These are phyloP conservation scores for Sebastes cheni DNA, from an alignment of 2,797 vertebrate species.

Conservation along the genomic window DNA sequence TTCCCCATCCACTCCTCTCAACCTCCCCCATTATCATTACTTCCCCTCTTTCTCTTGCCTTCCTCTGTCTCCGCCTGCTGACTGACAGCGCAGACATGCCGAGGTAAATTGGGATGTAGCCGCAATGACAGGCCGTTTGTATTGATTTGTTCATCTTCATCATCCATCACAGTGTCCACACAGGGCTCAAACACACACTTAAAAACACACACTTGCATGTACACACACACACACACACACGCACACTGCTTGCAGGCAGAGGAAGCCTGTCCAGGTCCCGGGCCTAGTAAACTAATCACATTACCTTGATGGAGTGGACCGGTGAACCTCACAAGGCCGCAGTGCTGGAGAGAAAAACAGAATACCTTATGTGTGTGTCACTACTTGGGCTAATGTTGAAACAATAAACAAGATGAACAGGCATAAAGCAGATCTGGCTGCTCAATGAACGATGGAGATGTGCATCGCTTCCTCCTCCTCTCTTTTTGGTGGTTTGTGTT, in stretches of 20 bases:
- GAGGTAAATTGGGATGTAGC: constrained; percentile 73
- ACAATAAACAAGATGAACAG: constrained; percentile 53
- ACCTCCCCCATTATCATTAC: constrained; percentile 36
- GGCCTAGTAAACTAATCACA: constrained; percentile 66
- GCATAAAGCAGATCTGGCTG: background rate
- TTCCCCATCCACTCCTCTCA: constrained; percentile 9
- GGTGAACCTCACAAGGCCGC: constrained; percentile 59
- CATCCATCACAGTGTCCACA: constrained; percentile 65
- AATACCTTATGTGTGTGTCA: constrained; percentile 34
- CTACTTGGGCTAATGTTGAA: constrained; percentile 24
- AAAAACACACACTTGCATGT: constrained; percentile 3
- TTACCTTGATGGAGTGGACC: constrained; percentile 72
- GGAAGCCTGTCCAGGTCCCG: constrained; percentile 50
- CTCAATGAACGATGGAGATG: background rate
- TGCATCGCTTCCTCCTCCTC: background rate
- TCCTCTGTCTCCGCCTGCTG: constrained; percentile 31
- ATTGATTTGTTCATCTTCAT: constrained; percentile 73
- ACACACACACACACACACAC: background rate
- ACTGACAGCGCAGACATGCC: constrained; percentile 58
- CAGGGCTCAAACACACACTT: constrained; percentile 21
- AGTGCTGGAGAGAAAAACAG: constrained; percentile 27
- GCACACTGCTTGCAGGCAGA: constrained; percentile 13
- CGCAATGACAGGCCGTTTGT: constrained; percentile 68
- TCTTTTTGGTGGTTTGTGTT: background rate
- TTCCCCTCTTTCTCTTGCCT: constrained; percentile 8